A percentile compares a stretch with the other conserved stretches of the same genome.
Conservation (phyloP, 2,797 vertebrate genomes). For the Melanotaenia maccullochi region DNA sequence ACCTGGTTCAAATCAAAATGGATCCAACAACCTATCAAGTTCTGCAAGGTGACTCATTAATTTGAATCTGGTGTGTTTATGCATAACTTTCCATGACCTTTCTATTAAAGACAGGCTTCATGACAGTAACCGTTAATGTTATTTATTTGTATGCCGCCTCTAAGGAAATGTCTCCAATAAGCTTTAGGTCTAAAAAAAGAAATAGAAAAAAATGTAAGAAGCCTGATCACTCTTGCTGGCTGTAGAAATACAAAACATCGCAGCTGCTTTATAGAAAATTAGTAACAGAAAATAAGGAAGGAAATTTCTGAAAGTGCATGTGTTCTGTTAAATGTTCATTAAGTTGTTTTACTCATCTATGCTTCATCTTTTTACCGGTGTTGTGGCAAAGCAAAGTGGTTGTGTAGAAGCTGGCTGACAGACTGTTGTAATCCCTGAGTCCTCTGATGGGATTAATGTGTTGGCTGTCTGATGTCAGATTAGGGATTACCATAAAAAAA, state of each 20-base stretch:
- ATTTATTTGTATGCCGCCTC: no score
- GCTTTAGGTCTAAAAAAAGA: neutral
- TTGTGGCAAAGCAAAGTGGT: slow-evolving; percentile 1
- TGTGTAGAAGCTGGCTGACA: slow-evolving; percentile 30
- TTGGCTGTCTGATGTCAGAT: slow-evolving; percentile 69
- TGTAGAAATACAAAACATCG: neutral
- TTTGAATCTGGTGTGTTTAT: no score
- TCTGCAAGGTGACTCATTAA: no score
- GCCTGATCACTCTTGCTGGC: neutral
- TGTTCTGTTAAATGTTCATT: neutral
- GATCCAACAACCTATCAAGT: no score
- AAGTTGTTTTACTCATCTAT: neutral
- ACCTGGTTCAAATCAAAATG: no score
- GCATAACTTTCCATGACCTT: no score
- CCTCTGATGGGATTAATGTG: slow-evolving; percentile 70
- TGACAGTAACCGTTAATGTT: no score
- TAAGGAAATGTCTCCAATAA: neutral
- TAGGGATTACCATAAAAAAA: slow-evolving; percentile 54
- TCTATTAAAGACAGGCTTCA: no score
- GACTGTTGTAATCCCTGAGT: slow-evolving; percentile 65
- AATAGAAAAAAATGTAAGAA: neutral
- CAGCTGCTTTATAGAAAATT: neutral
- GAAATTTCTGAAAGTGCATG: neutral
- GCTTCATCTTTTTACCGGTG: neutral
- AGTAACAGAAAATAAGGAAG: neutral